Conservation (phyloP, 2,797 vertebrate genomes). For the Meriones psammophilus region DNA sequence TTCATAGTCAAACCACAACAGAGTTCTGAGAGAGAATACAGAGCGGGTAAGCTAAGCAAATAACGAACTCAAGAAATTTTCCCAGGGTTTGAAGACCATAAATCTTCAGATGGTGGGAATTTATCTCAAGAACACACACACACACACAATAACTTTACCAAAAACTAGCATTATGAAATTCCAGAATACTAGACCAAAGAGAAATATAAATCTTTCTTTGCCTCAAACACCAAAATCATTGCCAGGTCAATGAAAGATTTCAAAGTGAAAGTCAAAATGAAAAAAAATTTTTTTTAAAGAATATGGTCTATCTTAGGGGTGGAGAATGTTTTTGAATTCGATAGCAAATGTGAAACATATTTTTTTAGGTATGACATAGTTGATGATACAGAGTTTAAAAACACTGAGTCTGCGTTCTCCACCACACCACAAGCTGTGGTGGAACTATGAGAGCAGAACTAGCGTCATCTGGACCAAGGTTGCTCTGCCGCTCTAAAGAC, state of each 20-base stretch:
- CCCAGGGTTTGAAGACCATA: constrained; percentile 33
- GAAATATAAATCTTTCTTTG: constrained; percentile 44
- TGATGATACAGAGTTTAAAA: constrained; percentile 35
- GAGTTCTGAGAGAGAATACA: constrained; percentile 33
- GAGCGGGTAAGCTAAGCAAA: background rate
- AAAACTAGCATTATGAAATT: constrained; percentile 34
- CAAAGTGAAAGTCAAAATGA: background rate
- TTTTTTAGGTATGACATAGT: background rate
- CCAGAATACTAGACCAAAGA: constrained; percentile 3
- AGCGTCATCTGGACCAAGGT: background rate
- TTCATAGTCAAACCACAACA: background rate
- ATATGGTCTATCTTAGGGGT: background rate
- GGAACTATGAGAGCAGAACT: background rate
- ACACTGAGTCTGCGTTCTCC: background rate
- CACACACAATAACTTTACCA: background rate
- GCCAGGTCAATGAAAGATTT: background rate
- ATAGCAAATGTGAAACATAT: background rate
- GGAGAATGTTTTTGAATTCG: constrained; percentile 48
- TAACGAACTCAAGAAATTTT: background rate
- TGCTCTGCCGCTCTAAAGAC: background rate
- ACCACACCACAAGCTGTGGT: background rate
- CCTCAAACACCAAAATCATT: background rate
- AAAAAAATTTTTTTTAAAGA: background rate
- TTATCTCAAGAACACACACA: background rate
- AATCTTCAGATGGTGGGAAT: constrained; percentile 22